A percentile compares a stretch with the other conserved stretches of the same genome.
These are phyloP conservation scores for Amphipoea lucens DNA, from an alignment of 2,888 invertebrate species.

Conservation along the genomic window DNA sequence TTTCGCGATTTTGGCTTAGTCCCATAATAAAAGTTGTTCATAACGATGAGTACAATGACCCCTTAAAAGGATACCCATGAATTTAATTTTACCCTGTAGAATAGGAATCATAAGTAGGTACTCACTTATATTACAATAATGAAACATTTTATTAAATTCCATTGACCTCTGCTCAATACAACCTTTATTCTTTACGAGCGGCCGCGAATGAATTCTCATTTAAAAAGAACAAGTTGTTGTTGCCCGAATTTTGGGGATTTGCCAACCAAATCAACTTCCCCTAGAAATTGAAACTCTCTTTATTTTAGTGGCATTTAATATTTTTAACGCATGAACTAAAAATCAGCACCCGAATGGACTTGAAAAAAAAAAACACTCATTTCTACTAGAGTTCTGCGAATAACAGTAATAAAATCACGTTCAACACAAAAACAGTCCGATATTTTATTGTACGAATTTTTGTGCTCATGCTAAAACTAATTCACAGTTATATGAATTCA, in stretches of 20 bases:
- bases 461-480: not conserved
- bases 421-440: not conserved
- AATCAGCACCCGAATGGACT: constrained; percentile 15
- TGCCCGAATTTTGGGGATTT: constrained; percentile 61
- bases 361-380: constrained; percentile 25
- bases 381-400: constrained; percentile 10
- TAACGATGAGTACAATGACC: too few species aligned
- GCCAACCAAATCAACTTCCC: constrained; percentile 65
- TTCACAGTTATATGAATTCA: not conserved
- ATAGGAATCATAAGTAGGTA: constrained; percentile 30
- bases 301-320: constrained; percentile 42
- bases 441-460: constrained; percentile 10
- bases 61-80: too few species aligned
- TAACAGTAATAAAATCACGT: constrained; percentile 7
- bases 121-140: not conserved
- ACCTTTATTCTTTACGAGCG: constrained; percentile 30
- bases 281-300: constrained; percentile 66
- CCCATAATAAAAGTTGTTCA: too few species aligned
- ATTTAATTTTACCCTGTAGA: too few species aligned
- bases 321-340: constrained; percentile 30
- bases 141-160: not conserved
- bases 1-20: too few species aligned
- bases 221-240: constrained; percentile 58
- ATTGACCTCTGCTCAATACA: constrained; percentile 29
- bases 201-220: constrained; percentile 54